Percentiles rank a stretch among this genome's conserved stretches.
Evolutionary conservation across 1,140 invertebrate species (phyloP).

Genomic region (Drosophila neocordata): DNA sequence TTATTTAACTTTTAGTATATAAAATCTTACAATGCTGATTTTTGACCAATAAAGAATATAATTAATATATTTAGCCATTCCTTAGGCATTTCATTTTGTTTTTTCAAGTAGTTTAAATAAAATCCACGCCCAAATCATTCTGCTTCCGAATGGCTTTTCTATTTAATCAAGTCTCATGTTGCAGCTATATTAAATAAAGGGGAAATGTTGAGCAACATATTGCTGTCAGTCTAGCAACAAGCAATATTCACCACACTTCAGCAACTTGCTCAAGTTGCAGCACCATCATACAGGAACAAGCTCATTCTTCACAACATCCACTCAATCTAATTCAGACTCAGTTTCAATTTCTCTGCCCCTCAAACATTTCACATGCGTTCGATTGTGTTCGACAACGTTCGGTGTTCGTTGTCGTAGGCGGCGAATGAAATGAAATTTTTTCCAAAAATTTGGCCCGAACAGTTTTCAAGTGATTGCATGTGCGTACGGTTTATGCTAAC

Average conservation of each 20-base stretch:
- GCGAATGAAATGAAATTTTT: slow-evolving; percentile 2
- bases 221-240: neutral
- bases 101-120: too few species aligned
- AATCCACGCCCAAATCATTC: too few species aligned
- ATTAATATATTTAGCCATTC: too few species aligned
- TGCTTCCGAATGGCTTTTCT: too few species aligned
- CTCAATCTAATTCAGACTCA: neutral
- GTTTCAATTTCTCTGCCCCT: neutral
- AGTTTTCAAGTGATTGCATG: slow-evolving; percentile 65
- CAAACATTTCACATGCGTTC: neutral
- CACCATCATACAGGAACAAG: neutral
- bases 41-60: too few species aligned
- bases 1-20: too few species aligned
- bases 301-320: slow-evolving; percentile 10
- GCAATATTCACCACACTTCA: neutral
- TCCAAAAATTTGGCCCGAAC: slow-evolving; percentile 31
- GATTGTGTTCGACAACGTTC: neutral
- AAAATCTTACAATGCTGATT: too few species aligned
- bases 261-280: neutral
- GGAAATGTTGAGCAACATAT: neutral
- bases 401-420: neutral
- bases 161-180: too few species aligned
- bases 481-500: slow-evolving; percentile 50
- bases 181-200: neutral
- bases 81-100: too few species aligned